Percentiles rank a stretch among this genome's conserved stretches.
These are phyloP conservation scores for Chrysoperla carnea DNA, from an alignment of 1,140 invertebrate species.

Conservation along the genomic window DNA sequence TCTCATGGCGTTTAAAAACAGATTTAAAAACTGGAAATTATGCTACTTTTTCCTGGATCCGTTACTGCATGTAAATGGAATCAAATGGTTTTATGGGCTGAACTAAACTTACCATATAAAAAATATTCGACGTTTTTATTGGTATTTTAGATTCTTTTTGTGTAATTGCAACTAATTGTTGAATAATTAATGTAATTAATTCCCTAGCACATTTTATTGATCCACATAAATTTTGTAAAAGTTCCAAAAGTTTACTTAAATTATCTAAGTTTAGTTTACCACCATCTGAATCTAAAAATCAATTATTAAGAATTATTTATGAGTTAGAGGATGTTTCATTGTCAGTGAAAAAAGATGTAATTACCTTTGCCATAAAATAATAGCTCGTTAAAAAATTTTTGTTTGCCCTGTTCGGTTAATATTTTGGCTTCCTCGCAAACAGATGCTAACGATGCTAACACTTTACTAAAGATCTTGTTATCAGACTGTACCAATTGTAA, in stretches of 20 bases:
- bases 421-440: slow-evolving; percentile 56
- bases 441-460: slow-evolving; percentile 61
- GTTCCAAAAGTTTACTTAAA: slow-evolving; percentile 24
- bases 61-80: no score
- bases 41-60: no score
- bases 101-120: slow-evolving; percentile 10
- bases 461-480: slow-evolving; percentile 65
- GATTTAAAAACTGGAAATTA: no score
- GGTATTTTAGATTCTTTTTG: slow-evolving; percentile 22
- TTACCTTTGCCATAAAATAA: slow-evolving; percentile 42
- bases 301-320: no score
- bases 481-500: slow-evolving; percentile 59
- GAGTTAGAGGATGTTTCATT: not conserved
- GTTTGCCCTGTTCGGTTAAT: slow-evolving; percentile 47
- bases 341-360: slow-evolving; percentile 7
- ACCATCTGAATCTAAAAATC: slow-evolving; percentile 6
- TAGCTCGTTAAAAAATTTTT: slow-evolving; percentile 39
- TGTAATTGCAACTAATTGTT: slow-evolving; percentile 45
- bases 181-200: slow-evolving; percentile 41
- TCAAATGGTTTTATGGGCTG: no score
- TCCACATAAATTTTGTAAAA: slow-evolving; percentile 41
- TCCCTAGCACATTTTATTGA: slow-evolving; percentile 48
- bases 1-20: no score
- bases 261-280: slow-evolving; percentile 4
- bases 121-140: slow-evolving; percentile 20